These are phyloP conservation scores for Malurus leucopterus DNA, from an alignment of 2,797 vertebrate species.

Conservation along the genomic window DNA sequence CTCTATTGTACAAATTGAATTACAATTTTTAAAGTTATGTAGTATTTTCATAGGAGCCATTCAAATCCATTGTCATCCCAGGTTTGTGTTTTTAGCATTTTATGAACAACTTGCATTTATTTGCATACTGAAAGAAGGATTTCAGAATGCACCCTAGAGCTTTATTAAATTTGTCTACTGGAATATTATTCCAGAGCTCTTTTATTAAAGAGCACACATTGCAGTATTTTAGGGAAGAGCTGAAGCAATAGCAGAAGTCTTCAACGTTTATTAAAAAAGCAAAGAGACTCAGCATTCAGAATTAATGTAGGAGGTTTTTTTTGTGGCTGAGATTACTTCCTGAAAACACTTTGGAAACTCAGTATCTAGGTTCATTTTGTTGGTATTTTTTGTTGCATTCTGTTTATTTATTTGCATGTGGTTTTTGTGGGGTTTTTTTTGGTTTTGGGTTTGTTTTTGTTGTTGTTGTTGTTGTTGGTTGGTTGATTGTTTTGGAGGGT, in stretches of 20 bases:
- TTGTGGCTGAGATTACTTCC: not conserved
- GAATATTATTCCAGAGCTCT: slow-evolving; percentile 6
- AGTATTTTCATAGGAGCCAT: not conserved
- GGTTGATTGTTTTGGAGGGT: accelerated
- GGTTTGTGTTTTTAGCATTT: not conserved
- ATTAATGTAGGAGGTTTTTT: not conserved
- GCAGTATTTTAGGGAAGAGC: not conserved
- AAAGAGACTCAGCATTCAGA: not conserved
- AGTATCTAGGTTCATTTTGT: not conserved
- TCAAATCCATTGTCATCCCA: not conserved
- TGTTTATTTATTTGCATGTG: not conserved
- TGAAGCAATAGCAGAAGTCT: not conserved
- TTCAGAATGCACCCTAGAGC: not conserved
- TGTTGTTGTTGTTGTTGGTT: not conserved
- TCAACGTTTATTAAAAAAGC: not conserved
- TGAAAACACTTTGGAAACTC: not conserved
- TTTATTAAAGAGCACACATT: slow-evolving; percentile 22
- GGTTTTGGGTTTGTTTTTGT: not conserved
- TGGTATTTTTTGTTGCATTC: not conserved
- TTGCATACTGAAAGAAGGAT: not conserved
- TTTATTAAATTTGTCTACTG: slow-evolving; percentile 45
- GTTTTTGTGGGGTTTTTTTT: not conserved
- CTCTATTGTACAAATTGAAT: not conserved
- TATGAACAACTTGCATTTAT: not conserved
- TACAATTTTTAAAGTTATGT: not conserved